phyloP scores from a whole-genome alignment of 2,113 vertebrate species.

The Pao palembangensis region DNA sequence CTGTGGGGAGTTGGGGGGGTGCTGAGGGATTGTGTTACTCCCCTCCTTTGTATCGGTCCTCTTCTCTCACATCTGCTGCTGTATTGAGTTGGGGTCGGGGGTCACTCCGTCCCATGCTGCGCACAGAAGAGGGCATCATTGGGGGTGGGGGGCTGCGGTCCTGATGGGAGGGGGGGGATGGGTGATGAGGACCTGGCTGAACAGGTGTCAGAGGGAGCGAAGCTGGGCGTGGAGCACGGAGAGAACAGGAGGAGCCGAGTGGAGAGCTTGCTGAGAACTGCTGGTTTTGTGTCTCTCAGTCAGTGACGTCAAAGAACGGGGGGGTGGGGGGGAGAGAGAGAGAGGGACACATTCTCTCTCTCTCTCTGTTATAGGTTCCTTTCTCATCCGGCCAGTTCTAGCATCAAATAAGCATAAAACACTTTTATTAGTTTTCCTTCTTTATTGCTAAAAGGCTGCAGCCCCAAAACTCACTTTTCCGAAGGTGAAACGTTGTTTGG shows the following conservation, averaged over 20 bases:
- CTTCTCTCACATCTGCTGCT: slow-evolving; percentile 65
- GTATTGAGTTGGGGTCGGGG: slow-evolving; percentile 24
- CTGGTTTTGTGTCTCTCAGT: slow-evolving; percentile 79
- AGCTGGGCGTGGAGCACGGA: slow-evolving; percentile 18
- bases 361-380: slow-evolving; percentile 21
- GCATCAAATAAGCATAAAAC: too few species aligned
- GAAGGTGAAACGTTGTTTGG: too few species aligned
- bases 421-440: neutral
- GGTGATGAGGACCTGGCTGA: neutral
- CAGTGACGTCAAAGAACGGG: slow-evolving; percentile 76
- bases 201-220: slow-evolving; percentile 24
- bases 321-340: slow-evolving; percentile 58
- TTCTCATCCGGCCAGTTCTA: slow-evolving; percentile 15
- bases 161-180: slow-evolving; percentile 6
- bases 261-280: slow-evolving; percentile 65
- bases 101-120: neutral
- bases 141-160: neutral
- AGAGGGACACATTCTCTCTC: slow-evolving; percentile 45
- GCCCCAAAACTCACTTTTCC: too few species aligned
- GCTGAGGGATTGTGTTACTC: slow-evolving; percentile 33
- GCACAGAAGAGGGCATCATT: neutral
- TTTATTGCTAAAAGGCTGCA: neutral
- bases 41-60: slow-evolving; percentile 44
- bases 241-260: slow-evolving; percentile 53
- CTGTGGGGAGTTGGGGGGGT: neutral